Evolutionary conservation across 2,797 vertebrate species (phyloP), one percentile per base, ranked within the genome.

Genomic region (Lophotriccus pileatus): DNA sequence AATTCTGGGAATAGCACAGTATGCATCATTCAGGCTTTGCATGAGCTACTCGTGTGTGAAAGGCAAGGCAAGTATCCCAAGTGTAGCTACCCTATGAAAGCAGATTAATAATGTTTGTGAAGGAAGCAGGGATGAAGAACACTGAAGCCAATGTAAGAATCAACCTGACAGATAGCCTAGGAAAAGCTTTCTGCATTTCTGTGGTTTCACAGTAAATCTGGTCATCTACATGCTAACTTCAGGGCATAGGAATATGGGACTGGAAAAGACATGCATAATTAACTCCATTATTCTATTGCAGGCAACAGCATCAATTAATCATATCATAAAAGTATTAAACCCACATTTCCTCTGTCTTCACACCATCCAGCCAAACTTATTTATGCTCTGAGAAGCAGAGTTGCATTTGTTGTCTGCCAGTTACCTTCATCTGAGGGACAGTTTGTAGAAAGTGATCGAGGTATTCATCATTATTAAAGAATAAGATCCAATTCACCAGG

Each of bases 261-360:
- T 90, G 47, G 70, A 70, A 79, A 79, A 76, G 52, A 59, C 22
- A 24, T 58, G 79, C 76, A 41, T 66, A 87, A 94, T 91, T 78
- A 90, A 84, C 55, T 84, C 50, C 36, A 50, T 85, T 94, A 39
- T 90, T 90, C 85, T 92, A 30, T 56, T 94, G 46, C 28, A 88
- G 50, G 34, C 44, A 90, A 64, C 28, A 83, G 34, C 58, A 82
- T 78, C 70, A 78, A 85, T 53, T 85, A 94, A 84, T 93, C 69
- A 64, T 63, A 64, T 78, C 23, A 73, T 55, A 80, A 84, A 76
- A 63, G 17, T 73, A 84, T 90, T 78, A 94, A 86, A 91, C 17
- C 28, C 36, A 75, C 47, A 36, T 79, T 94, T 95, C 55, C 80
- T 86, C 55, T 86, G 87, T 49, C 84, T 91, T 90, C 47, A 66